Evolutionary conservation across 2,797 vertebrate species (phyloP), one percentile per base, ranked within the genome.

Genomic region (Psittacula derbiana): DNA sequence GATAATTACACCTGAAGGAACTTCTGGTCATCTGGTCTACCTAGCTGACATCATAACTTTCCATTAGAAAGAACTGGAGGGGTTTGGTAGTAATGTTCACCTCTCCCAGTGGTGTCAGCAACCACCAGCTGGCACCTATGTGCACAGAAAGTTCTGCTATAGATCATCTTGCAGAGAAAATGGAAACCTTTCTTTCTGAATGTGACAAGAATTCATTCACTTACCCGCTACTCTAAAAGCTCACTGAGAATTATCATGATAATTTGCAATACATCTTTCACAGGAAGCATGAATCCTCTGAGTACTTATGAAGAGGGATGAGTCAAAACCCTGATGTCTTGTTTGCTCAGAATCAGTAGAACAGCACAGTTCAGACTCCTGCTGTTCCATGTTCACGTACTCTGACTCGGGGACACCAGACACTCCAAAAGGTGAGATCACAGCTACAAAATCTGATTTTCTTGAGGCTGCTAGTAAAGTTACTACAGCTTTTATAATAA

Each of bases 361-460:
- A 7, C 28, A 72, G 85, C 58, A 4, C 27, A 17, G 90, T 15
- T 44, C 47, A 43, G 57, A 64, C 67, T 24, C 88, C 82, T 38
- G 88, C 31, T 23, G 10, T 4, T 5, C 73, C 78, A 1, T 0
- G 7, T 0, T 1, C 73, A 2, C 0, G 11, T 6, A 16, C 78
- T 43, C 86, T 57, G 49, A n/a, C 49, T 31, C 75, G 23, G 44
- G 4, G 79, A 23, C 69, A 41, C 21, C 58, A 31, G n/a, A 16
- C 12, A 1, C 65, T 16, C 41, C 1, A 0, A 30, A 20, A n/a
- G 38, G 9, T 12, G 64, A 23, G 20, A 10, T 4, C 61, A 23
- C 1, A 7, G 21, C 57, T 28, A 27, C 33, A 1, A 4, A 8
- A 1, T 0, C 0, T 1, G 9, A 3, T 28, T 52, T 31, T 11